Evolutionary conservation across 2,113 vertebrate species (phyloP).

Genomic region (Cephalopholis sonnerati): DNA sequence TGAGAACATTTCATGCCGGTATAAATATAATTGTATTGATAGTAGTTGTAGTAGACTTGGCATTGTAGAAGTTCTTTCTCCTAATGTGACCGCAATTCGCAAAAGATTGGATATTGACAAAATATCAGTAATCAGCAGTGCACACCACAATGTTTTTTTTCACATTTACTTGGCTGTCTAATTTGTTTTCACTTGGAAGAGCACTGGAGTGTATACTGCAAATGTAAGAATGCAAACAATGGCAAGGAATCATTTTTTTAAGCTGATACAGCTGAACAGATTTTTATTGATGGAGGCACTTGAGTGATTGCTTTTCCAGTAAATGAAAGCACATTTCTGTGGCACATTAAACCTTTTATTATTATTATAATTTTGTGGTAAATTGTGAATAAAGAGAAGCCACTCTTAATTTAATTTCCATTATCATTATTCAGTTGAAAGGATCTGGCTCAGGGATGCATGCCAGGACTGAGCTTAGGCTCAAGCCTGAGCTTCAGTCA

Average conservation of each 20-base stretch:
- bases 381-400: conserved; percentile 1
- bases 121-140: neutral
- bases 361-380: conserved; percentile 31
- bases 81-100: neutral
- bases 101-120: neutral
- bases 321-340: conserved; percentile 10
- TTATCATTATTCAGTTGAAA: conserved; percentile 1
- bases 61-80: neutral
- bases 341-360: conserved; percentile 3
- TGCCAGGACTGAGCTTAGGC: neutral
- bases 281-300: conserved; percentile 7
- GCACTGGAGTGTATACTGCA: neutral
- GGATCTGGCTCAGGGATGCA: conserved; percentile 2
- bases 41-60: too few species aligned
- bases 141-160: neutral
- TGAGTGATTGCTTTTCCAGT: conserved; percentile 8
- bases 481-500: conserved; percentile 1
- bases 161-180: neutral
- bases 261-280: neutral
- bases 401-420: conserved; percentile 12
- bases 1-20: neutral
- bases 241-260: neutral
- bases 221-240: conserved; percentile 9
- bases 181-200: neutral
- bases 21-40: neutral